phyloP scores from a whole-genome alignment of 2,888 invertebrate species.

The Eilema depressum region DNA sequence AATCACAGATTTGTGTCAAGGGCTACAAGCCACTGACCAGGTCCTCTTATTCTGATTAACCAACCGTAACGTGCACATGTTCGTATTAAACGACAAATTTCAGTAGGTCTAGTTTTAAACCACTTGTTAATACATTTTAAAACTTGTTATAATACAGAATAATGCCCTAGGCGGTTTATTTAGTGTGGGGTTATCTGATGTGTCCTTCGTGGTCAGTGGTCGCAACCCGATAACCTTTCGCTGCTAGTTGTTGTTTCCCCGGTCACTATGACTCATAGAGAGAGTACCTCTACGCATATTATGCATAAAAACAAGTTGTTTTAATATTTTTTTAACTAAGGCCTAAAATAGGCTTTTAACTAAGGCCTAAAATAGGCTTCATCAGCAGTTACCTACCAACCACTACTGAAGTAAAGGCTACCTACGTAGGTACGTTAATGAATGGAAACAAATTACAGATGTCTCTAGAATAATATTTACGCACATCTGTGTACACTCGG shows the following conservation, averaged over 20 bases:
- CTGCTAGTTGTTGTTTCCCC: background rate
- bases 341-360: too few relatives aligned
- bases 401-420: background rate
- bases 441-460: background rate
- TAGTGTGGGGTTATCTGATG: background rate
- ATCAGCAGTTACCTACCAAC: too few relatives aligned
- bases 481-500: background rate
- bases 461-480: background rate
- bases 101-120: too few relatives aligned
- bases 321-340: too few relatives aligned
- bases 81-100: background rate
- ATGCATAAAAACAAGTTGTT: too few relatives aligned
- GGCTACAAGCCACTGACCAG: background rate
- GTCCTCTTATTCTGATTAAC: background rate
- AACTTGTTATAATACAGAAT: too few relatives aligned
- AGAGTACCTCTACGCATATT: too few relatives aligned
- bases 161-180: background rate
- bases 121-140: background rate
- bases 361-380: background rate
- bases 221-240: background rate
- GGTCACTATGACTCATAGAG: background rate
- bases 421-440: background rate
- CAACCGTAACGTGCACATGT: background rate
- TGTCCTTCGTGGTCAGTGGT: background rate
- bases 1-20: background rate